Evolutionary conservation across 2,888 invertebrate genomes (phyloP).

Genomic region (Philopedon plagiatum): DNA sequence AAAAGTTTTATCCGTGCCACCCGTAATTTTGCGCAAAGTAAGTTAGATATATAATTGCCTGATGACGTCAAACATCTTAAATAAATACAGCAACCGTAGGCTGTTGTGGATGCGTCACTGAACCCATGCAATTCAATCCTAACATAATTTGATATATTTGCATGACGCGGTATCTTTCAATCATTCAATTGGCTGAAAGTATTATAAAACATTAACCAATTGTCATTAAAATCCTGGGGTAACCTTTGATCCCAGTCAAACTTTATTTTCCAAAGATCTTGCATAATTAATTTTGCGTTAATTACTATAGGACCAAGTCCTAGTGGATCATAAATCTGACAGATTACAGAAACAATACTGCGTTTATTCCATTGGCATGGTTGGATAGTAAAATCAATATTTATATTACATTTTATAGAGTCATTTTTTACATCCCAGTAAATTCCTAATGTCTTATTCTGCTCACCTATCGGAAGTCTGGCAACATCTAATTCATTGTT

Average conservation of each 20-base stretch:
- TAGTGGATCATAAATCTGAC: conserved; percentile 44
- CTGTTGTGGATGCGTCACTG: conserved; percentile 28
- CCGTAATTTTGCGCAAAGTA: conserved; percentile 40
- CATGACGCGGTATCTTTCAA: conserved; percentile 27
- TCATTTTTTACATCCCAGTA: conserved; percentile 35
- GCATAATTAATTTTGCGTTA: conserved; percentile 37
- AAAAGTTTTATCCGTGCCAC: conserved; percentile 41
- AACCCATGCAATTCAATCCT: conserved; percentile 37
- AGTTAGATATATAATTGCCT: conserved; percentile 3
- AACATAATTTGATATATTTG: neutral
- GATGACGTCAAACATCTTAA: conserved; percentile 16
- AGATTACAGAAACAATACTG: conserved; percentile 30
- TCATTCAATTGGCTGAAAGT: conserved; percentile 12
- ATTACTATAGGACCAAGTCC: conserved; percentile 38
- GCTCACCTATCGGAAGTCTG: conserved; percentile 36
- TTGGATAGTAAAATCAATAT: neutral
- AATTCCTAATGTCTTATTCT: conserved; percentile 48
- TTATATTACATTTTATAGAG: conserved; percentile 29
- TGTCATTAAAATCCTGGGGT: conserved; percentile 15
- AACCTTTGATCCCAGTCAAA: conserved; percentile 38
- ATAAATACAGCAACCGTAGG: conserved; percentile 47
- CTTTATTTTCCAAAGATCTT: conserved; percentile 36
- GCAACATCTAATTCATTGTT: conserved; percentile 20
- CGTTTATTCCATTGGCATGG: conserved; percentile 1
- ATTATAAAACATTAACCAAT: conserved; percentile 28